A percentile compares a stretch with the other conserved stretches of the same genome.
Conservation (phyloP, 1,140 invertebrate species). For the Lepidurus apus region DNA sequence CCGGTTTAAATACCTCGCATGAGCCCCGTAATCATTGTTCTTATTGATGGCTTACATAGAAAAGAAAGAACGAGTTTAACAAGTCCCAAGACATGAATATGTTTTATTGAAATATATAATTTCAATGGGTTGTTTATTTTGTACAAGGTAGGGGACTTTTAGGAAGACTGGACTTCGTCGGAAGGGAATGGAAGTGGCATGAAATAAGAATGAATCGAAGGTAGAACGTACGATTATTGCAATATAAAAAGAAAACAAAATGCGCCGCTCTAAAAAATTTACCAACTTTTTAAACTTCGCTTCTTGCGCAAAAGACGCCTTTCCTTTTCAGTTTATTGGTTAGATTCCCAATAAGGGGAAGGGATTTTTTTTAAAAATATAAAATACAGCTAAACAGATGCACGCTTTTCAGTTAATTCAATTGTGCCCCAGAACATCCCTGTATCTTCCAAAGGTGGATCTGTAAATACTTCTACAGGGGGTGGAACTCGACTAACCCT, state of each 20-base stretch:
- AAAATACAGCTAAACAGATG: background rate
- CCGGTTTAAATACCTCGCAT: too few species aligned
- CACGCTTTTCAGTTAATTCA: constrained; percentile 4
- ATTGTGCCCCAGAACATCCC: constrained; percentile 14
- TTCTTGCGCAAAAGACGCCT: background rate
- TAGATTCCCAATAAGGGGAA: background rate
- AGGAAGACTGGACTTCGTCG: constrained; percentile 18
- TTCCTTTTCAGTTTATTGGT: background rate
- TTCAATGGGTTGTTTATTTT: constrained; percentile 19
- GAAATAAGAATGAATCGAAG: background rate
- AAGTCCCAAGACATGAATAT: background rate
- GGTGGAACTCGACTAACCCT: background rate
- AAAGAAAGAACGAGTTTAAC: background rate
- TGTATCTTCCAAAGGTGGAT: constrained; percentile 6
- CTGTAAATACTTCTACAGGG: background rate
- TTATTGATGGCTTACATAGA: too few species aligned
- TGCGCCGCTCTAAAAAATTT: background rate
- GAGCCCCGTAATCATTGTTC: too few species aligned
- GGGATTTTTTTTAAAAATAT: too few species aligned
- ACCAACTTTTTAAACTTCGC: background rate
- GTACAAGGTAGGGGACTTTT: background rate
- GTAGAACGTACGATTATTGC: background rate
- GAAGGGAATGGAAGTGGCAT: constrained; percentile 4
- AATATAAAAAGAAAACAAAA: background rate
- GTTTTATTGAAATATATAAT: constrained; percentile 22